Conservation (phyloP, 2,888 invertebrate species). For the Octonoba sinensis region DNA sequence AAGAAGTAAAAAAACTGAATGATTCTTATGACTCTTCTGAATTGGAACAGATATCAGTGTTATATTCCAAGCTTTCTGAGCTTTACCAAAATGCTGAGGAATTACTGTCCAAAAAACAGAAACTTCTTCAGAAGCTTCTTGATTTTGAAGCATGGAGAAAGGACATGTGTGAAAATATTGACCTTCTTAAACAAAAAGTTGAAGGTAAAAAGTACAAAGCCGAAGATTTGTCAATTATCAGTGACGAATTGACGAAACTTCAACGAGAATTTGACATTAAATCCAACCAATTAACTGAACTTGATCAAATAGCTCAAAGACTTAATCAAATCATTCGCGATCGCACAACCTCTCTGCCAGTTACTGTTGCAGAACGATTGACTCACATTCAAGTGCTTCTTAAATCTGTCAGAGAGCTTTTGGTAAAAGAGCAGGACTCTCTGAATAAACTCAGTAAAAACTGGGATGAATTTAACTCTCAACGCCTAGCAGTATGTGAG, state of each 20-base stretch:
- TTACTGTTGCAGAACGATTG: slow-evolving; percentile 35
- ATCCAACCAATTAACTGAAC: slow-evolving; percentile 66
- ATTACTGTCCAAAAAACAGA: slow-evolving; percentile 68
- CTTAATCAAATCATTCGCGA: slow-evolving; percentile 48
- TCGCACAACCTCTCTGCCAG: slow-evolving; percentile 29
- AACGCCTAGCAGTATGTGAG: slow-evolving; percentile 32
- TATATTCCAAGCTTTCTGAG: slow-evolving; percentile 81
- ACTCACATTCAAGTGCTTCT: slow-evolving; percentile 24
- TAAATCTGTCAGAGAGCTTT: slow-evolving; percentile 13
- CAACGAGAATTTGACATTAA: slow-evolving; percentile 70
- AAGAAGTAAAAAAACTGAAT: slow-evolving; percentile 85
- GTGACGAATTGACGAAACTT: slow-evolving; percentile 80
- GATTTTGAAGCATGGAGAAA: slow-evolving; percentile 60
- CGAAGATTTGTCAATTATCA: slow-evolving; percentile 79
- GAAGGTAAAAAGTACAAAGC: slow-evolving; percentile 37
- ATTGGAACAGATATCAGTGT: slow-evolving; percentile 80
- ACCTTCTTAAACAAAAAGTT: slow-evolving; percentile 46
- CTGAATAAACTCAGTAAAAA: slow-evolving; percentile 82
- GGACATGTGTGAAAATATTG: slow-evolving; percentile 52
- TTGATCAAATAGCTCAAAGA: slow-evolving; percentile 66
- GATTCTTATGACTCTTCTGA: slow-evolving; percentile 81
- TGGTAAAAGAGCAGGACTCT: slow-evolving; percentile 62
- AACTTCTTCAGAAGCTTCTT: slow-evolving; percentile 69
- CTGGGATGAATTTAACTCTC: slow-evolving; percentile 62
- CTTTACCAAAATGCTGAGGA: slow-evolving; percentile 78